A percentile compares a stretch with the other conserved stretches of the same genome.
Evolutionary conservation across 2,113 vertebrate species (phyloP).

Genomic region (Noctilio leporinus): DNA sequence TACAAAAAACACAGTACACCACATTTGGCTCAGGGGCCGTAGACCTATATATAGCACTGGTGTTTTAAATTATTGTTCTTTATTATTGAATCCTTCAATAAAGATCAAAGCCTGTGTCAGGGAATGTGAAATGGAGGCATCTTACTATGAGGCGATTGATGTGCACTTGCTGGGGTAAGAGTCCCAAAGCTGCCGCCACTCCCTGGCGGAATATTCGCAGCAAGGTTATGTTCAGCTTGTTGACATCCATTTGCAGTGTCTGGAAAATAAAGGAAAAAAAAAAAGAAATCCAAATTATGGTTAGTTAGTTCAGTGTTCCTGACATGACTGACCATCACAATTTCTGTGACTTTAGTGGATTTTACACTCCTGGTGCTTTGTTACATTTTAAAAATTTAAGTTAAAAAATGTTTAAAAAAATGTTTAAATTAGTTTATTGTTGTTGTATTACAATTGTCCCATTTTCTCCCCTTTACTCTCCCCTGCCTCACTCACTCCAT

Average conservation of each 20-base stretch:
- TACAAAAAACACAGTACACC: not conserved
- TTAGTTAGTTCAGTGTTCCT: slow-evolving; percentile 18
- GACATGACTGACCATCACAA: not conserved
- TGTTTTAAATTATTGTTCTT: not conserved
- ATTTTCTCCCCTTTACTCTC: no score
- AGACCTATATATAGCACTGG: not conserved
- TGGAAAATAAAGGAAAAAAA: slow-evolving; percentile 71
- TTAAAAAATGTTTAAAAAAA: no score
- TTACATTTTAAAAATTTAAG: no score
- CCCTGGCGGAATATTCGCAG: slow-evolving; percentile 91
- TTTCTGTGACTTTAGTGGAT: not conserved
- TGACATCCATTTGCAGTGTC: slow-evolving; percentile 92
- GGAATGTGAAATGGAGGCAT: not conserved
- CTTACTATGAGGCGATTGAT: slow-evolving; percentile 94
- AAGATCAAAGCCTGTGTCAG: not conserved
- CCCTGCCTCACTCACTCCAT: no score
- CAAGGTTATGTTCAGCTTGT: slow-evolving; percentile 89
- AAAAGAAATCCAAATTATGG: not conserved
- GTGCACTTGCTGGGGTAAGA: slow-evolving; percentile 89
- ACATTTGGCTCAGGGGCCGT: not conserved
- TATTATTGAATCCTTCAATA: not conserved
- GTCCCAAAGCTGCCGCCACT: slow-evolving; percentile 88
- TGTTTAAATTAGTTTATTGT: no score
- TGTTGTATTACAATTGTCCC: no score
- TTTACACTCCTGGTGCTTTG: not conserved